Evolutionary conservation across 2,113 vertebrate species (phyloP), one percentile per base, ranked within the genome.

Genomic region (Albula glossodonta): DNA sequence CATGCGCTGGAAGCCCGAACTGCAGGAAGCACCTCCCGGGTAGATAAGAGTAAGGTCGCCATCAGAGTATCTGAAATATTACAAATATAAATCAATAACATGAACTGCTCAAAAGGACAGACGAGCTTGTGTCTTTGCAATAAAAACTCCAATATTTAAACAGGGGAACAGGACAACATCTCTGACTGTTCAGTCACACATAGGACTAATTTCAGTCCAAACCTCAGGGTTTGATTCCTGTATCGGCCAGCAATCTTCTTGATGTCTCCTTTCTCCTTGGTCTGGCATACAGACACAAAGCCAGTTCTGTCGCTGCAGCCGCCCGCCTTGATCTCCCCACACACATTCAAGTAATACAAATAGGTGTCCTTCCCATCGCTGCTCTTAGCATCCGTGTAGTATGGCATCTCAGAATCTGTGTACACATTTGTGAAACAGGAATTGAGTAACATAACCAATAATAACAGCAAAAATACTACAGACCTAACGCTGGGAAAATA

Each of bases 11-110:
- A 99, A 99, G 86, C 97, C 98, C 0, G 96, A 96, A 86, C 97
- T 98, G 90, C 98, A 99, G 0, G 66, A 89, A 0, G 88, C 93
- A 0, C 98, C 98, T 1, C 95, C 96, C 0, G 94, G 96, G 87
- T 98, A 99, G 78, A 96, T 97, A 82, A 99, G 91, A 81, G 97
- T 97, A 89, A 99, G 96, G 90, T 99, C 98, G 5, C 98, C 98
- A 63, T 99, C 98, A 0, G 98, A 99, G 77, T 99, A 99, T 5
- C 98, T 99, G 83, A 3, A 52, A 80, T 56, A 83, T 25, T 31
- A 83, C 48, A 51, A 5, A 51, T 51, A 50, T 9, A 31, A 25
- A 63, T 41, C 31, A 41, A 41, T 41, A 41, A 41, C 31, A 41
- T 41, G 31, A 41, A 41, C 31, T 41, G 31, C 31, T 41, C 31